phyloP scores from a whole-genome alignment of 1,140 invertebrate genomes.

The Drosophila insularis region DNA sequence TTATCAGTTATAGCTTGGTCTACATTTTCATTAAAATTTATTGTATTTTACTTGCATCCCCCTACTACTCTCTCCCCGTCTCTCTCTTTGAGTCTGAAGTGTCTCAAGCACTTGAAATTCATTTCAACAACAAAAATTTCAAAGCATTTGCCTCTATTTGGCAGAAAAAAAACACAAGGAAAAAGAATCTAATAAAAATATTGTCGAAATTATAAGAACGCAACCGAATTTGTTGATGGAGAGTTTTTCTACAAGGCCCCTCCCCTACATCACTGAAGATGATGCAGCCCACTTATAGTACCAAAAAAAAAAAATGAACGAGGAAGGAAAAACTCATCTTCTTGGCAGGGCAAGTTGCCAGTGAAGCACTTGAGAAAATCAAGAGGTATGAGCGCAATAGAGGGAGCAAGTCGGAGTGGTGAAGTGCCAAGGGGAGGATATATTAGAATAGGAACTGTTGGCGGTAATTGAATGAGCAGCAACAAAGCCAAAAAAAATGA shows the following conservation, averaged over 20 bases:
- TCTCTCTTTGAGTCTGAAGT: neutral
- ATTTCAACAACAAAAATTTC: slow-evolving; percentile 17
- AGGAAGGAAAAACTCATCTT: slow-evolving; percentile 35
- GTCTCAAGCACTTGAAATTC: slow-evolving; percentile 22
- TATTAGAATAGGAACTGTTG: slow-evolving; percentile 64
- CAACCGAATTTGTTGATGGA: slow-evolving; percentile 13
- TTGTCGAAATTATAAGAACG: slow-evolving; percentile 10
- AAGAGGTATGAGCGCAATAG: slow-evolving; percentile 12
- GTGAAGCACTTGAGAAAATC: slow-evolving; percentile 71
- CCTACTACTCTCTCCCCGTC: neutral
- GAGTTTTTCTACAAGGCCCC: neutral
- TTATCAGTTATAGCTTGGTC: neutral
- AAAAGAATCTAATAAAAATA: slow-evolving; percentile 15
- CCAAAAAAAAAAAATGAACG: slow-evolving; percentile 6
- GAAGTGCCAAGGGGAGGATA: neutral
- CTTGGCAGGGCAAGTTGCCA: slow-evolving; percentile 67
- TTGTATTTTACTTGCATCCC: neutral
- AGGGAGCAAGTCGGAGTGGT: neutral
- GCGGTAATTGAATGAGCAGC: slow-evolving; percentile 74
- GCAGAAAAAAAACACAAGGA: neutral
- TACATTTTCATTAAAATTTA: neutral
- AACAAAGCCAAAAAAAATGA: slow-evolving; percentile 40
- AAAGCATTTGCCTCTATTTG: slow-evolving; percentile 11
- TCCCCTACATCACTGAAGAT: neutral
- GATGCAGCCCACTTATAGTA: slow-evolving; percentile 16